Base-by-base conservation (phyloP, 2,888 invertebrate genomes). In the Lasiommata megera region DNA sequence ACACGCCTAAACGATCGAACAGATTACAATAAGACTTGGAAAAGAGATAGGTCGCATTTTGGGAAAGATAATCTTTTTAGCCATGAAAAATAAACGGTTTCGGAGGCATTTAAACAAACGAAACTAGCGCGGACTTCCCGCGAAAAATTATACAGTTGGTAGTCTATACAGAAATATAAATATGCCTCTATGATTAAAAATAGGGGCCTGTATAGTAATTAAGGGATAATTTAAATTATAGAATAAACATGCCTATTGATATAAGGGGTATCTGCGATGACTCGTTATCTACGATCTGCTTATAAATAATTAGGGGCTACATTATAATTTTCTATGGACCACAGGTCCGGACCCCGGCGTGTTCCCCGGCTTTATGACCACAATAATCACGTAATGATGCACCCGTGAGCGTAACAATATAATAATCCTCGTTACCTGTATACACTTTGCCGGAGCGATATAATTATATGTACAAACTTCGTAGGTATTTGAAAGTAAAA, bases 171-270 rank as follows among this genome's bases (percentile, higher is more conserved):
- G 23, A 2, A 23, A 23, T 23, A 23, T 23, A 2, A 23, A 40
- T 41, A 0, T 18, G 23, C 12, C 6, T 12, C 23, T 23, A 28
- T 12, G n/a, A 1, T 8, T 46, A 31, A 14, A 40, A 18, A 37
- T n/a, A n/a, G n/a, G 8, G 18, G 18, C 56, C 43, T 41, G 41
- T 43, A 38, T 56, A 43, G 29, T 44, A 29, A 48, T 56, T 34
- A 50, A 52, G 48, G 28, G 18, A 41, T 46, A 31, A 46, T 48
- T 53, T 36, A 29, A 44, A 56, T 56, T 44, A 54, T 29, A 23
- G 16, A 55, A 53, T 17, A 55, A 56, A 50, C 64, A 43, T 37
- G 44, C 48, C 43, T 64, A 62, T 59, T 47, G 51, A 17, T 41
- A 52, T 62, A 46, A 47, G 6, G 31, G 14, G 18, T 44, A 34